Percentiles rank a stretch among this genome's conserved stretches.
These are phyloP conservation scores for Cylas formicarius DNA, from an alignment of 1,140 invertebrate genomes.

Conservation along the genomic window DNA sequence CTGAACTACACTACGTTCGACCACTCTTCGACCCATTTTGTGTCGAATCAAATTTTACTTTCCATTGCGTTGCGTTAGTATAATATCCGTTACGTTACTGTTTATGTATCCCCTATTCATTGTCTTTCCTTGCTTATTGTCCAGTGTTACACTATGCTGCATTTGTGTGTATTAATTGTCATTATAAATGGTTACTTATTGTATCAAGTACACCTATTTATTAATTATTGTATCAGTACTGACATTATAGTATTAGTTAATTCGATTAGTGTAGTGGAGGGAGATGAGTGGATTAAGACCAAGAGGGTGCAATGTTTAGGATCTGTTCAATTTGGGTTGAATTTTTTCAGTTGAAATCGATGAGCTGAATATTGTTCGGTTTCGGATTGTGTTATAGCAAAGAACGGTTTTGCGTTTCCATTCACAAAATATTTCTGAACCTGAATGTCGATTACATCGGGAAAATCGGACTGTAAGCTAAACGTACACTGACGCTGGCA, in stretches of 20 bases:
- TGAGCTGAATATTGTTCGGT: slow-evolving; percentile 31
- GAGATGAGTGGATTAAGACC: slow-evolving; percentile 21
- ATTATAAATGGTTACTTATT: slow-evolving; percentile 41
- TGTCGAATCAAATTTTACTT: slow-evolving; percentile 26
- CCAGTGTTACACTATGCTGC: slow-evolving; percentile 41
- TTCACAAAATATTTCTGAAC: slow-evolving; percentile 33
- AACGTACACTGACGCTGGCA: slow-evolving; percentile 29
- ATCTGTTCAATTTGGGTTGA: slow-evolving; percentile 32
- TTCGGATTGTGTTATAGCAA: slow-evolving; percentile 24
- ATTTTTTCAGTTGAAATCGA: slow-evolving; percentile 27
- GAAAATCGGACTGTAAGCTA: slow-evolving; percentile 30
- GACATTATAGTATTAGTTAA: slow-evolving; percentile 39
- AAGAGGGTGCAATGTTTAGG: slow-evolving; percentile 27
- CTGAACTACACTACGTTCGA: slow-evolving; percentile 22
- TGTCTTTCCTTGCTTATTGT: slow-evolving; percentile 43
- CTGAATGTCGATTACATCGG: slow-evolving; percentile 33
- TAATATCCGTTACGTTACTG: slow-evolving; percentile 29
- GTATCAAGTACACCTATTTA: slow-evolving; percentile 40
- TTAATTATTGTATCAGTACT: slow-evolving; percentile 37
- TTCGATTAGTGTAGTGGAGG: slow-evolving; percentile 33
- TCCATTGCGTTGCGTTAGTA: slow-evolving; percentile 30
- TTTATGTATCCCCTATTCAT: slow-evolving; percentile 36
- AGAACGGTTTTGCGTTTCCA: slow-evolving; percentile 18
- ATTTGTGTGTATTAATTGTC: slow-evolving; percentile 44
- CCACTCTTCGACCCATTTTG: slow-evolving; percentile 10